Conservation (phyloP, 2,113 vertebrate genomes). For the Paramormyrops kingsleyae region DNA sequence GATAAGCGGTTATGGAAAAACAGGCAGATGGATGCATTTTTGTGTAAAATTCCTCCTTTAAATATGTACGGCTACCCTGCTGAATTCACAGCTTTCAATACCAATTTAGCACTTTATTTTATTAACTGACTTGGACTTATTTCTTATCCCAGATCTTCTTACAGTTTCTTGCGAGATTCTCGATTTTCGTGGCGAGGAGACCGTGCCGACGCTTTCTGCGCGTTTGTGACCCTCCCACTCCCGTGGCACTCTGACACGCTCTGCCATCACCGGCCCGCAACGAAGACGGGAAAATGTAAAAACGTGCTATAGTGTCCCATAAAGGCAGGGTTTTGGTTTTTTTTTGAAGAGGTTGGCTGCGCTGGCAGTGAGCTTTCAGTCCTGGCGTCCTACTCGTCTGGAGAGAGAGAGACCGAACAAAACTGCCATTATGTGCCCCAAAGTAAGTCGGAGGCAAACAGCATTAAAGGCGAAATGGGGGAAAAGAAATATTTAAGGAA, state of each 20-base stretch:
- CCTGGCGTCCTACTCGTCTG: conserved; percentile 24
- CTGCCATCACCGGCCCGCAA: neutral
- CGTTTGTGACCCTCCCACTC: neutral
- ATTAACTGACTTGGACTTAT: neutral
- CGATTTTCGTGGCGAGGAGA: neutral
- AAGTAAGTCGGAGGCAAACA: conserved; percentile 18
- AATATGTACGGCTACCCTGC: neutral
- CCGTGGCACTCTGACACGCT: neutral
- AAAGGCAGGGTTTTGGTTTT: conserved; percentile 30
- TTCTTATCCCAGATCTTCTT: neutral
- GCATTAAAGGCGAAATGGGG: conserved; percentile 21
- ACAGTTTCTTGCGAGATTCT: neutral
- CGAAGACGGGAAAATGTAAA: neutral
- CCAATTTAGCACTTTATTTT: neutral
- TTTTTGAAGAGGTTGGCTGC: conserved; percentile 21
- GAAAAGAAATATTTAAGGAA: conserved; percentile 15
- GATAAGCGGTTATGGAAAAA: neutral
- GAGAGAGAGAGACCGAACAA: conserved; percentile 28
- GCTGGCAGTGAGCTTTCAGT: conserved; percentile 28
- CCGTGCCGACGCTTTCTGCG: neutral
- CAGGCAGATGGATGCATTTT: neutral
- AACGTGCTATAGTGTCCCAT: neutral
- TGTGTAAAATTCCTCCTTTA: neutral
- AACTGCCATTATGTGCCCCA: conserved; percentile 27
- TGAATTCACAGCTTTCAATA: neutral